These are phyloP conservation scores for Drosophila erecta DNA, from an alignment of 1,140 invertebrate species.

Conservation along the genomic window DNA sequence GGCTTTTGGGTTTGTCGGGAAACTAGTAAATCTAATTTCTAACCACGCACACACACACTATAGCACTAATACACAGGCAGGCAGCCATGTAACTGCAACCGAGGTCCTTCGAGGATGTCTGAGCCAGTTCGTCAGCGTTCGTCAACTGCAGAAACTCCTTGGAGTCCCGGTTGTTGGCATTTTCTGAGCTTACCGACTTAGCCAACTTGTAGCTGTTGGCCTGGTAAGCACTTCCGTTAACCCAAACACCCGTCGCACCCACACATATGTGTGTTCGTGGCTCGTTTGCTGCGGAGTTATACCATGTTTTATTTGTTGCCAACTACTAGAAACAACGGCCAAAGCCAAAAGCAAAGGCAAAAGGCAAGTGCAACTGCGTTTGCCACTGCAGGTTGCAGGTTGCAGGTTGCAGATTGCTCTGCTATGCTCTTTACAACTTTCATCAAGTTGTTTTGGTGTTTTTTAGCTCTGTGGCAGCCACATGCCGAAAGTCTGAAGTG, in stretches of 20 bases:
- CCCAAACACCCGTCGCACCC: constrained; percentile 27
- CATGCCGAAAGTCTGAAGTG: constrained; percentile 44
- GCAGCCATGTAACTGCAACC: constrained; percentile 62
- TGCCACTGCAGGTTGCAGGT: constrained; percentile 15
- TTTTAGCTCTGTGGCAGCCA: constrained; percentile 16
- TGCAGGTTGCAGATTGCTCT: constrained; percentile 24
- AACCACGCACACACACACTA: constrained; percentile 49
- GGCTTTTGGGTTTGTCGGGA: constrained; percentile 55
- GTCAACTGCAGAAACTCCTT: constrained; percentile 63
- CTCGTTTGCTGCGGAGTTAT: constrained; percentile 31
- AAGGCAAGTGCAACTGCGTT: constrained; percentile 23
- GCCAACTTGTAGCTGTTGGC: constrained; percentile 64
- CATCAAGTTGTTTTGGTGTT: constrained; percentile 14
- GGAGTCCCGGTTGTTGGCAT: constrained; percentile 62
- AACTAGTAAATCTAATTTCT: constrained; percentile 80
- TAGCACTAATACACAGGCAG: constrained; percentile 1
- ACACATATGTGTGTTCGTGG: constrained; percentile 19
- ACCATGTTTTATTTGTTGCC: constrained; percentile 41
- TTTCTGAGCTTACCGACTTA: constrained; percentile 73
- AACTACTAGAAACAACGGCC: constrained; percentile 47
- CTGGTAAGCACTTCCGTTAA: constrained; percentile 50
- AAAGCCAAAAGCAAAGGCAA: constrained; percentile 23
- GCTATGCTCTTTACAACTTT: constrained; percentile 44
- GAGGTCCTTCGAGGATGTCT: constrained; percentile 38
- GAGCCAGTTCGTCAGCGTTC: constrained; percentile 67